phyloP scores from a whole-genome alignment of 1,140 invertebrate species.

The Meloidogyne exigua region DNA sequence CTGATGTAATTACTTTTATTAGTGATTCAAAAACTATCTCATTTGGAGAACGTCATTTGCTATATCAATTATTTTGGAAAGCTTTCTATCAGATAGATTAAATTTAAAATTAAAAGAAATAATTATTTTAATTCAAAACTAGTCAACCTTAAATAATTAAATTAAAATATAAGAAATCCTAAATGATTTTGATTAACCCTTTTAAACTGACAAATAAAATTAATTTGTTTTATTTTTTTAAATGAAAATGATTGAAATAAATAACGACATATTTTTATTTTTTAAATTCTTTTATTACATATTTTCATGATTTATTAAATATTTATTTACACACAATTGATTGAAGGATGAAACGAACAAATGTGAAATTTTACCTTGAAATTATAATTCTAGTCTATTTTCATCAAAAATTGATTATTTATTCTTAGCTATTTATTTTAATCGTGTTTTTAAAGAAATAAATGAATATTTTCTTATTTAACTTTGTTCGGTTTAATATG shows the following conservation, averaged over 20 bases:
- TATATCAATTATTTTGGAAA: conserved; percentile 17
- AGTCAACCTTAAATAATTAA: too few species aligned
- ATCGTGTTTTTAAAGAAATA: not conserved
- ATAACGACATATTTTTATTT: not conserved
- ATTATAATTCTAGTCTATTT: too few species aligned
- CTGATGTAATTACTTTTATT: not conserved
- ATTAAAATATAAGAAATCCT: too few species aligned
- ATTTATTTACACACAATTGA: not conserved
- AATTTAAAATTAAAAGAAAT: not conserved
- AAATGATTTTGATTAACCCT: too few species aligned
- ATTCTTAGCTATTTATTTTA: too few species aligned
- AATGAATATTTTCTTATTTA: not conserved
- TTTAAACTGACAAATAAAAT: too few species aligned
- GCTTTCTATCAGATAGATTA: not conserved
- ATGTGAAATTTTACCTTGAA: not conserved
- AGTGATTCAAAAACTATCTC: not conserved
- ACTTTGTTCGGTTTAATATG: too few species aligned
- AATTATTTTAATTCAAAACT: not conserved
- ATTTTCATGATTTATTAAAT: conserved; percentile 3
- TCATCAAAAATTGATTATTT: too few species aligned
- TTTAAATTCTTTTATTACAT: not conserved
- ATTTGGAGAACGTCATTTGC: not conserved
- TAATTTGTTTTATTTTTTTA: too few species aligned
- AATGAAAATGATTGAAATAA: not conserved
- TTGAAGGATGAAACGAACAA: not conserved